Base-by-base conservation (phyloP, 2,888 invertebrate genomes). In the Teleiodes luculella region DNA sequence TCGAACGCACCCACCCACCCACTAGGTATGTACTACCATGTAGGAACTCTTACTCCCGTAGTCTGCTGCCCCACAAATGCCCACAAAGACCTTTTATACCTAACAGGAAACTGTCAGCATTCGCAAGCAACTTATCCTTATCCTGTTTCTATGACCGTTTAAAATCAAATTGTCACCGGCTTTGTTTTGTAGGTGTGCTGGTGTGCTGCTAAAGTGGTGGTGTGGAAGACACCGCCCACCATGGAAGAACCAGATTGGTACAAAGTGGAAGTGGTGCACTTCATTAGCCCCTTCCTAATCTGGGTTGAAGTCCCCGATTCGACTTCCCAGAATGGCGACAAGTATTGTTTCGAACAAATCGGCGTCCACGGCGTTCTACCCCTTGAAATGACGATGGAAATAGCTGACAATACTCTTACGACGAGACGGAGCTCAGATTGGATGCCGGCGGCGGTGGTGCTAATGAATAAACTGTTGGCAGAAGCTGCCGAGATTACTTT, bases 321-420 rank as follows among this genome's bases (percentile, higher is more conserved):
- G 3, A 24, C 50, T 13, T 24, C 56, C 1, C 61, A 62, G 30
- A 55, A 56, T 0, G 51, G 3, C 24, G 0, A 57, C 64, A n/a
- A 66, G 70, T n/a, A 63, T 68, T 58, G 49, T 60, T 77, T 83
- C 11, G 81, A 86, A 57, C 86, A 86, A 70, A 69, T 86, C 13
- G 86, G 86, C 11, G 57, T 86, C 16, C 82, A 78, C 49, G 84
- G 85, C 0, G 55, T 86, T 28, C 35, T 82, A 37, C 86, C 86
- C 0, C 53, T 74, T 52, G 72, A 76, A 41, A 63, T 61, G 1
- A 63, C 64, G 0, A 52, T 78, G 4, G 67, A 74, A 28, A 18
- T 63, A 0, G 65, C 63, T 1, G 62, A 60, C 0, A 66, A 66
- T 0, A 46, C 55, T 16, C 18, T 83, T 1, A 62, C 62, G 14